These are phyloP conservation scores for Sandelia bainsii DNA, from an alignment of 2,797 vertebrate genomes.

Conservation along the genomic window DNA sequence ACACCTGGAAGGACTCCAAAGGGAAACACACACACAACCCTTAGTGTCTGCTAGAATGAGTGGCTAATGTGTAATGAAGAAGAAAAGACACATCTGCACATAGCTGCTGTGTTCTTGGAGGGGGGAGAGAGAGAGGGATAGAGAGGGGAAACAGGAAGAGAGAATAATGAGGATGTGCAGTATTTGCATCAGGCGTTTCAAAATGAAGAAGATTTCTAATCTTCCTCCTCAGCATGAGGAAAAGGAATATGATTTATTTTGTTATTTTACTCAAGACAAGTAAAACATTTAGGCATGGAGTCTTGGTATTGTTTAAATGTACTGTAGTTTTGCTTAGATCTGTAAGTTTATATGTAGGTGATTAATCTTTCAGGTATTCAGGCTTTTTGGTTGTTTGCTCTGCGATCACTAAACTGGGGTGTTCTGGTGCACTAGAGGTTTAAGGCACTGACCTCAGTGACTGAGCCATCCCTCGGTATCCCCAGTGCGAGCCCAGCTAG, in stretches of 20 bases:
- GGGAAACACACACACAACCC: slow-evolving; percentile 22
- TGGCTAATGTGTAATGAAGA: slow-evolving; percentile 77
- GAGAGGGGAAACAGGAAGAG: neutral
- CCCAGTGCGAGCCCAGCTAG: too few species aligned
- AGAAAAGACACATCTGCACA: slow-evolving; percentile 78
- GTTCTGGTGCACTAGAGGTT: neutral
- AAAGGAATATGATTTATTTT: neutral
- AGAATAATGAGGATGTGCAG: slow-evolving; percentile 24
- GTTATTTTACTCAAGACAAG: neutral
- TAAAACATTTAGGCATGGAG: too few species aligned
- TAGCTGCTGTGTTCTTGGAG: slow-evolving; percentile 48
- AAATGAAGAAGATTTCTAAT: neutral
- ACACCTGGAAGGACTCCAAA: slow-evolving; percentile 81
- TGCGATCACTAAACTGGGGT: too few species aligned
- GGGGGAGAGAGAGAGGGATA: neutral
- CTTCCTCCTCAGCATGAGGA: neutral
- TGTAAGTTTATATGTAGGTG: too few species aligned
- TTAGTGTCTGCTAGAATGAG: slow-evolving; percentile 57
- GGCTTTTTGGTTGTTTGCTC: too few species aligned
- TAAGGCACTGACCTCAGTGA: neutral
- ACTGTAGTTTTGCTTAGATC: too few species aligned
- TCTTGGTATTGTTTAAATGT: too few species aligned
- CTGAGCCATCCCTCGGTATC: too few species aligned
- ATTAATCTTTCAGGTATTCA: too few species aligned
- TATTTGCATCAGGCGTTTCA: slow-evolving; percentile 28